Base-by-base conservation (phyloP, 2,797 vertebrate genomes). In the Syngnathus acus region DNA sequence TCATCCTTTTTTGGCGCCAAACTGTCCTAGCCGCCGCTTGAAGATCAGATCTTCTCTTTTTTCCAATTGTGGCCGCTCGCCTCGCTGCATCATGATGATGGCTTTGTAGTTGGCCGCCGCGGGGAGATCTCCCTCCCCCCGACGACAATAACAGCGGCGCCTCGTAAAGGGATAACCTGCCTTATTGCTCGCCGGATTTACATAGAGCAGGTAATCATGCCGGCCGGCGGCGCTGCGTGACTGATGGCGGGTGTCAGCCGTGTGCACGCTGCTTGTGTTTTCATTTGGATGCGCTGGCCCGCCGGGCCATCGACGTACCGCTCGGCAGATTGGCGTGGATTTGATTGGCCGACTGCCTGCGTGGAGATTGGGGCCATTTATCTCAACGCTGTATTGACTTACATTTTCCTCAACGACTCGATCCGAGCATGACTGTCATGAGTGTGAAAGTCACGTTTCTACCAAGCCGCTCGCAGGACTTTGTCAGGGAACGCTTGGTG, bases 171-270 rank as follows among this genome's bases (percentile, higher is more conserved):
- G 82, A 78, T 79, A 84, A 86, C 79, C 78, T 75, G 82, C 68
- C 81, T 83, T 85, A 86, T 85, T 86, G 78, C 81, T 80, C 81
- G 68, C 66, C 82, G 68, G 85, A 89, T 89, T 87, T 87, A 87
- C 88, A 87, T 89, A 83, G 66, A 74, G 81, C 80, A 84, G 82
- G 85, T 86, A 86, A 84, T 87, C 78, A 66, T 65, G 65, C 70
- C 72, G 75, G 53, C 85, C 51, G 62, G 73, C 64, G 84, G 87
- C 87, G 69, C 69, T 77, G 70, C 71, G 65, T 86, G 87, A 87
- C 82, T 85, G 87, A 89, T 88, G 82, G 76, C 70, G 80, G 75
- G 80, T 89, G 85, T 88, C 87, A 83, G 68, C 79, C 59, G 62
- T 67, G 72, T 78, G 79, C 86, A 81, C 65, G 80, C 76, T 67